Evolutionary conservation across 2,888 invertebrate species (phyloP), one percentile per base, ranked within the genome.

Genomic region (Rhaphigaster nebulosa): DNA sequence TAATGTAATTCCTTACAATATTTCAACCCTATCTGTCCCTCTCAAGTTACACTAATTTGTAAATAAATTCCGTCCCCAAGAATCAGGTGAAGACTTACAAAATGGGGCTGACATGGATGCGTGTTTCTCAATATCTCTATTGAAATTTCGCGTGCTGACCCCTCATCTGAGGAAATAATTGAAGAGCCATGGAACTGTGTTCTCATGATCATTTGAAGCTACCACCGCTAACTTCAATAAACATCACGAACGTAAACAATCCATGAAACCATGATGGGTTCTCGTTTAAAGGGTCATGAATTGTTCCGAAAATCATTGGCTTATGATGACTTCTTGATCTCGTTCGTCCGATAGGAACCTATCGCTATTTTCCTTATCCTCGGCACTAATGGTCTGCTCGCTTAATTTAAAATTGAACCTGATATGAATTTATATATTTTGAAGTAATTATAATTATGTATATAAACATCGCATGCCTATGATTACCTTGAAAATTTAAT

Each of bases 51-150:
- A 15, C 60, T 5, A 65, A 29, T 8, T 38, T 34, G 70, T 76
- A 38, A 20, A 76, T 20, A 38, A 34, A 23, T 38, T 76, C 5
- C 23, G 38, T 10, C 20, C 20, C 23, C 20, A 34, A 76, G 70
- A 76, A 76, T 76, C 70, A 76, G 70, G 70, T 76, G 70, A 76
- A 34, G 70, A 34, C 34, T 76, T 76, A 76, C 70, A 76, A 76
- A 76, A 76, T 20, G 38, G 38, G 38, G 23, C 0, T 8, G 70
- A 34, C 70, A 76, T 76, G 80, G 76, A 52, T 52, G 90, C 90
- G 90, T 76, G 56, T 52, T 80, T 76, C 80, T 90, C 80, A 45
- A 90, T 80, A 76, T 29, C 80, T 52, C 90, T 84, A 84, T 84
- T 84, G 84, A 84, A 84, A 84, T 84, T 84, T 84, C 84, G 84